Evolutionary conservation across 2,888 invertebrate genomes (phyloP).

Genomic region (Sesia apiformis): DNA sequence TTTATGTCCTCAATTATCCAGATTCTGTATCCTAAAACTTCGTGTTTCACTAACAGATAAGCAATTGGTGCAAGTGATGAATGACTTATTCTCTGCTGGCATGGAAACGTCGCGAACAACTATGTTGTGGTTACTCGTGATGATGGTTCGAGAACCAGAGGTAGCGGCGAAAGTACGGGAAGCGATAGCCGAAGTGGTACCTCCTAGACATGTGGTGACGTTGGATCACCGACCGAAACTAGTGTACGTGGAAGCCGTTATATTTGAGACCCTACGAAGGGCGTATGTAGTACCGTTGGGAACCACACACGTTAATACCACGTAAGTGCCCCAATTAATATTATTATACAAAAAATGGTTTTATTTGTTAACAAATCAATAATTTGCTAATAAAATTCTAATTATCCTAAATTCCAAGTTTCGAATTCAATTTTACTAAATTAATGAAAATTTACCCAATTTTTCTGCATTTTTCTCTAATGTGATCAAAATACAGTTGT

Average conservation of each 20-base stretch:
- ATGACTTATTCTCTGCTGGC: slow-evolving; percentile 90
- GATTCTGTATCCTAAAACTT: not conserved
- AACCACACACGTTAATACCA: slow-evolving; percentile 86
- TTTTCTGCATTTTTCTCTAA: too few relatives aligned
- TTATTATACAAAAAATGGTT: not conserved
- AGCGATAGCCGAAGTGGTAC: slow-evolving; percentile 83
- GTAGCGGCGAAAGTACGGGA: slow-evolving; percentile 82
- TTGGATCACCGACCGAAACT: slow-evolving; percentile 82
- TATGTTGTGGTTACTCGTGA: slow-evolving; percentile 86
- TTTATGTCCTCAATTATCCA: not conserved
- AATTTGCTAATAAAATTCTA: too few relatives aligned
- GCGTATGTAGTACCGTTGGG: slow-evolving; percentile 89
- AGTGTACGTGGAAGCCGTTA: slow-evolving; percentile 86
- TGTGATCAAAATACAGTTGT: too few relatives aligned
- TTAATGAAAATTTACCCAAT: too few relatives aligned
- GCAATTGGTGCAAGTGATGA: slow-evolving; percentile 89
- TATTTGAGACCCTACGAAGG: slow-evolving; percentile 84
- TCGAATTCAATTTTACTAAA: too few relatives aligned
- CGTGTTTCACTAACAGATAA: slow-evolving; percentile 70
- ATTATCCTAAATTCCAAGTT: too few relatives aligned
- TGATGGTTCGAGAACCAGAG: slow-evolving; percentile 85
- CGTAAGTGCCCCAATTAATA: slow-evolving; percentile 66
- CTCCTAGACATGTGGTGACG: slow-evolving; percentile 80
- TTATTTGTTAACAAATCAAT: too few relatives aligned
- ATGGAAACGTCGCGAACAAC: slow-evolving; percentile 91